These are phyloP conservation scores for Lydus trimaculatus DNA, from an alignment of 2,888 invertebrate species.

Conservation along the genomic window DNA sequence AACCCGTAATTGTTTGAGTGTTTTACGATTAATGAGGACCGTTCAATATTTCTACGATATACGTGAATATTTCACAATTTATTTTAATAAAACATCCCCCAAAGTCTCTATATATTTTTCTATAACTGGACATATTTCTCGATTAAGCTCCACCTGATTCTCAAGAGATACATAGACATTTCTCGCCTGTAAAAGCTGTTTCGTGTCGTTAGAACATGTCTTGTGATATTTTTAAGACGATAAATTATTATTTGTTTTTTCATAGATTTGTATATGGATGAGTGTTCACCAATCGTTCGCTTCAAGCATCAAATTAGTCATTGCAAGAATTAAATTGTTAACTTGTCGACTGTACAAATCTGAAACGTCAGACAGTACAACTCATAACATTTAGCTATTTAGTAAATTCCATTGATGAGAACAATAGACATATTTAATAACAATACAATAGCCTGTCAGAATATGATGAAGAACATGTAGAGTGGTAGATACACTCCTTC, in stretches of 20 bases:
- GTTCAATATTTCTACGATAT: slow-evolving; percentile 17
- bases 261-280: background rate
- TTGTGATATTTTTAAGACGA: slow-evolving; percentile 23
- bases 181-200: slow-evolving; percentile 35
- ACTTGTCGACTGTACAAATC: slow-evolving; percentile 13
- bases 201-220: slow-evolving; percentile 39
- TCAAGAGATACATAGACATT: slow-evolving; percentile 35
- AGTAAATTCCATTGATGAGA: slow-evolving; percentile 20
- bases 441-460: slow-evolving; percentile 37
- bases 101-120: slow-evolving; percentile 39
- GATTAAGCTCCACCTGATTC: slow-evolving; percentile 39
- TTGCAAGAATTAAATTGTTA: slow-evolving; percentile 19
- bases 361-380: slow-evolving; percentile 4
- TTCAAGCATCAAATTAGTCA: slow-evolving; percentile 15
- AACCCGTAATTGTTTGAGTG: slow-evolving; percentile 26
- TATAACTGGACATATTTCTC: slow-evolving; percentile 42
- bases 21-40: slow-evolving; percentile 29
- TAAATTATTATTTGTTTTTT: slow-evolving; percentile 26
- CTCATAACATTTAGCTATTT: slow-evolving; percentile 23
- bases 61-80: slow-evolving; percentile 34
- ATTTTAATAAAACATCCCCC: slow-evolving; percentile 39
- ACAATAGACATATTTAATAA: slow-evolving; percentile 40
- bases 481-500: slow-evolving; percentile 38
- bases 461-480: slow-evolving; percentile 34
- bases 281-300: background rate